Conservation (phyloP, 1,140 invertebrate genomes). For the Ephestia elutella region DNA sequence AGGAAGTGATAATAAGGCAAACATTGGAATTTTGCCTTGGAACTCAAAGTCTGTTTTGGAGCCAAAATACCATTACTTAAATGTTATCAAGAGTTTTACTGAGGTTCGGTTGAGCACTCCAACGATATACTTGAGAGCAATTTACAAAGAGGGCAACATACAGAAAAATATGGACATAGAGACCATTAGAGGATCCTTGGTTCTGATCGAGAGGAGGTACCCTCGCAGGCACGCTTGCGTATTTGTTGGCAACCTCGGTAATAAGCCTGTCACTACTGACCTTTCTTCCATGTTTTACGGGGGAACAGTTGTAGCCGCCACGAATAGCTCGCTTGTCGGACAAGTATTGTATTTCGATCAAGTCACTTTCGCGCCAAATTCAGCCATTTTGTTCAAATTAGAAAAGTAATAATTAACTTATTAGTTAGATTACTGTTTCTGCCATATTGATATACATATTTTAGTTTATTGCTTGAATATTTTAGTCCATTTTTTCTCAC, state of each 20-base stretch:
- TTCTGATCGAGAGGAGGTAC: slow-evolving; percentile 84
- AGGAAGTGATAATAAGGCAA: slow-evolving; percentile 38
- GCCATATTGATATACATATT: no score
- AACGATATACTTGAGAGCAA: slow-evolving; percentile 81
- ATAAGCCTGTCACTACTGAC: slow-evolving; percentile 76
- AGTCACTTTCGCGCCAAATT: slow-evolving; percentile 76
- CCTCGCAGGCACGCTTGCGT: slow-evolving; percentile 84
- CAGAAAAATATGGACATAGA: slow-evolving; percentile 79
- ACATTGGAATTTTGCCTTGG: slow-evolving; percentile 74
- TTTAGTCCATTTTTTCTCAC: no score
- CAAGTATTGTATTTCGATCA: slow-evolving; percentile 80
- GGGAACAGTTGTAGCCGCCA: slow-evolving; percentile 80
- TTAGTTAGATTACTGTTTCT: background rate
- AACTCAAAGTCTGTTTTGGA: slow-evolving; percentile 64
- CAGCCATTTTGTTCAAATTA: slow-evolving; percentile 79
- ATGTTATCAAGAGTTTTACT: slow-evolving; percentile 75
- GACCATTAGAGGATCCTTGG: slow-evolving; percentile 77
- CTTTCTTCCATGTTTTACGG: slow-evolving; percentile 84
- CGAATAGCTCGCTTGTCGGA: slow-evolving; percentile 73
- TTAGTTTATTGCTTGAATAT: no score
- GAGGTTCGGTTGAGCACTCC: slow-evolving; percentile 76
- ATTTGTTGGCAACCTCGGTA: slow-evolving; percentile 81
- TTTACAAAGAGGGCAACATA: slow-evolving; percentile 77
- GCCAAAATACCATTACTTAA: slow-evolving; percentile 68
- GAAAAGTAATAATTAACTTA: slow-evolving; percentile 75